Base-by-base conservation (phyloP, 2,797 vertebrate genomes). In the Labeo calbasu region DNA sequence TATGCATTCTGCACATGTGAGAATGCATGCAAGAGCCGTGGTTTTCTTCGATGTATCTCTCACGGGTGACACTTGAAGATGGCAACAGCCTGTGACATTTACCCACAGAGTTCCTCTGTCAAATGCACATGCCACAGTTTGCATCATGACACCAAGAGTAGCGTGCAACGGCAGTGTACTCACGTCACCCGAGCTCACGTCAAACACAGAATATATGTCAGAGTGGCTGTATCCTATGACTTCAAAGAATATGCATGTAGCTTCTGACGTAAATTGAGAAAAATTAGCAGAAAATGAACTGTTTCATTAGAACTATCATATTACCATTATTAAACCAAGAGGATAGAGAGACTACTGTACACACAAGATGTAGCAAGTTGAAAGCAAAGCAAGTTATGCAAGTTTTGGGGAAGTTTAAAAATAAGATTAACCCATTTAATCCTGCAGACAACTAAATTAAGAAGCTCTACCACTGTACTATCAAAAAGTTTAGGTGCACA, bases 81-180 rank as follows among this genome's bases (percentile, higher is more conserved):
- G 75, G 55, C 19, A 66, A 66, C 3, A 23, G 55, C 11, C 25
- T 68, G 8, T 85, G 77, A 51, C 73, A 79, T 72, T 75, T 72
- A 57, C 75, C 78, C 57, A 70, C 61, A 61, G 53, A 79, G 84
- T 81, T 85, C 78, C 61, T 83, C 53, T 86, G 83, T 82, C 51
- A 85, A 81, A 86, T 12, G 50, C 28, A 32, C 32, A 66, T n/a
- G n/a, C 46, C 25, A 32, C 65, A 65, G 65, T 84, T 71, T 59
- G 82, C 70, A 68, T 75, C 59, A 80, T 10, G 21, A 36, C 36
- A 77, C 28, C 14, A 65, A 25, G 68, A 23, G 5, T 32, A 68
- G 50, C 10, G 10, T 6, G 14, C 71, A n/a, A 36, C 2, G 9
- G 25, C 43, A 65, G 59, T 3, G 28, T 53, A 14, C 14, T 43